A percentile compares a stretch with the other conserved stretches of the same genome.
Conservation (phyloP, 2,797 vertebrate genomes). For the Dendrocincla fuliginosa region DNA sequence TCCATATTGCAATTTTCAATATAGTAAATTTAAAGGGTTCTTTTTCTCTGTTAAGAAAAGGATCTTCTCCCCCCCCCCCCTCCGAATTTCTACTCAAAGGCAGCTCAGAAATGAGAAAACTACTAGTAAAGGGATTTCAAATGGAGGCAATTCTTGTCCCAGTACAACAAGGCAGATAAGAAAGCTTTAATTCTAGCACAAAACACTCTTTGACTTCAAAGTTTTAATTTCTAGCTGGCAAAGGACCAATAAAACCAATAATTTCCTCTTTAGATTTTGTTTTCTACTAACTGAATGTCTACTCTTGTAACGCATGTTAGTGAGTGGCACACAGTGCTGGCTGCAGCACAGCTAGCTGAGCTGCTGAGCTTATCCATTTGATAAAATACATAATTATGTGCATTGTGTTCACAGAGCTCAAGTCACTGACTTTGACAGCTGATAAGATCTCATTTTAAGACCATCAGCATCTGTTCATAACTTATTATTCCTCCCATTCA, state of each 20-base stretch:
- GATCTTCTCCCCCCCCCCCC: too few species aligned
- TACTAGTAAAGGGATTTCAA: not conserved
- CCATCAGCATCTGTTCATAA: not conserved
- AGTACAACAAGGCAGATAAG: not conserved
- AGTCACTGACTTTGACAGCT: not conserved
- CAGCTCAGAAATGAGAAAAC: not conserved
- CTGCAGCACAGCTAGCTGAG: not conserved
- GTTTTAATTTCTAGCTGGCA: slow-evolving; percentile 35
- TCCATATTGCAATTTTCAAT: not conserved
- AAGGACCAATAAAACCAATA: not conserved
- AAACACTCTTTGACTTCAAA: slow-evolving; percentile 26
- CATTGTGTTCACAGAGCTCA: not conserved
- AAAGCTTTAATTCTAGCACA: slow-evolving; percentile 17
- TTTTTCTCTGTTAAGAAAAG: not conserved
- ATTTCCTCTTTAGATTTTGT: slow-evolving; percentile 38
- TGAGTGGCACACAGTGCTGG: not conserved
- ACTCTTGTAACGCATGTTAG: not conserved
- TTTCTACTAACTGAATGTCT: slow-evolving; percentile 33
- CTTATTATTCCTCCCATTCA: not conserved
- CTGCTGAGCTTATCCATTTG: not conserved
- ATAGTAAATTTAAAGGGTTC: not conserved
- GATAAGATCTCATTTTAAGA: slow-evolving; percentile 10
- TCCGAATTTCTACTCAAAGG: not conserved
- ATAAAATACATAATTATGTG: not conserved
- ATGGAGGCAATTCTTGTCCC: not conserved